Evolutionary conservation across 2,888 invertebrate genomes (phyloP).

Genomic region (Watsonalla binaria): DNA sequence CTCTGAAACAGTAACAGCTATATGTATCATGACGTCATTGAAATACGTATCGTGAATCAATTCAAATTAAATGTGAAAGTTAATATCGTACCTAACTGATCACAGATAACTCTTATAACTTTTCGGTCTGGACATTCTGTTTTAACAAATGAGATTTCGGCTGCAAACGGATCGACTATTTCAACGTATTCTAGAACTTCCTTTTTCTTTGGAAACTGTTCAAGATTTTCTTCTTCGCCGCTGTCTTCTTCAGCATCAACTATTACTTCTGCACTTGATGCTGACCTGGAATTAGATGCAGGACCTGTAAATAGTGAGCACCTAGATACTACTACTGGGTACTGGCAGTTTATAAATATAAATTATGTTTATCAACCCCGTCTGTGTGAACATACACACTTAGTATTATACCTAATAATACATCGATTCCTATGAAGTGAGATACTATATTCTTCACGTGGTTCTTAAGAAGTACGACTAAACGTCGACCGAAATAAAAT

Average conservation of each 20-base stretch:
- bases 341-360: too few relatives aligned
- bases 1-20: conserved; percentile 49
- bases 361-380: too few relatives aligned
- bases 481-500: too few relatives aligned
- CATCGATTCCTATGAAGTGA: too few relatives aligned
- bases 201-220: conserved; percentile 43
- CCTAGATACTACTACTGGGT: too few relatives aligned
- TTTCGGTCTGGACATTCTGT: conserved; percentile 86
- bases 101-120: conserved; percentile 89
- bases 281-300: conserved; percentile 76
- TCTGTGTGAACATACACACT: too few relatives aligned
- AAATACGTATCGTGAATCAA: too few relatives aligned
- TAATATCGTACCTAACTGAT: conserved; percentile 81
- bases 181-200: conserved; percentile 82
- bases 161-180: conserved; percentile 88
- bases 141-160: conserved; percentile 89
- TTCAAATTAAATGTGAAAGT: too few relatives aligned
- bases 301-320: background rate
- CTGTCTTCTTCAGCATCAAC: conserved; percentile 80
- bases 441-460: too few relatives aligned
- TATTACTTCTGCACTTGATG: conserved; percentile 83
- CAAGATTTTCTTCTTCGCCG: conserved; percentile 68
- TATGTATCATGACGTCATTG: too few relatives aligned
- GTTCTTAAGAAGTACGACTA: too few relatives aligned
- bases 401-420: too few relatives aligned